phyloP scores from a whole-genome alignment of 2,888 invertebrate species.

The Siphlonurus alternatus region DNA sequence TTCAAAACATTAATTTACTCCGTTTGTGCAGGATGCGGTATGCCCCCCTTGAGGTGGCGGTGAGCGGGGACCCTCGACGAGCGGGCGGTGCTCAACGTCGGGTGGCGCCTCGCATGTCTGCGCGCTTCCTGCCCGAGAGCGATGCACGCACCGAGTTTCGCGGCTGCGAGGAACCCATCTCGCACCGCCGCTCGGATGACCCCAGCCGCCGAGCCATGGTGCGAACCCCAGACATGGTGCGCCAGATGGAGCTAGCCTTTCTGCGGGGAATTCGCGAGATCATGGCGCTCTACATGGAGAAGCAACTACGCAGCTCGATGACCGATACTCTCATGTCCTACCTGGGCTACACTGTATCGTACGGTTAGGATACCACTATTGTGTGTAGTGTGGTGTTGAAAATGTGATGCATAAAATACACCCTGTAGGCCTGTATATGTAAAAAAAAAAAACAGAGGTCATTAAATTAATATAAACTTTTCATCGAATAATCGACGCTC shows the following conservation, averaged over 20 bases:
- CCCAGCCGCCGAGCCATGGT: neutral
- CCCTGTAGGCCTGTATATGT: too few species aligned
- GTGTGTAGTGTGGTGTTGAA: too few species aligned
- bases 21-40: neutral
- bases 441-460: too few species aligned
- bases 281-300: neutral
- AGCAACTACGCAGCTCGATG: neutral
- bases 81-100: neutral
- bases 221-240: neutral
- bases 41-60: neutral
- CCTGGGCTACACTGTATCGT: neutral
- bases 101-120: neutral
- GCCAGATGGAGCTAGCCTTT: neutral
- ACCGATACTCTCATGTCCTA: neutral
- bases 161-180: neutral
- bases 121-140: neutral
- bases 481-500: too few species aligned
- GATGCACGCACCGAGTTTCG: neutral
- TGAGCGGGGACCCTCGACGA: neutral
- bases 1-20: too few species aligned
- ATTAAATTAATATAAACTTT: too few species aligned
- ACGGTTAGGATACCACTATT: neutral
- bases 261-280: neutral
- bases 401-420: too few species aligned
- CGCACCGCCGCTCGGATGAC: neutral